Conservation (phyloP, 2,797 vertebrate species). For the Dendrocincla fuliginosa region DNA sequence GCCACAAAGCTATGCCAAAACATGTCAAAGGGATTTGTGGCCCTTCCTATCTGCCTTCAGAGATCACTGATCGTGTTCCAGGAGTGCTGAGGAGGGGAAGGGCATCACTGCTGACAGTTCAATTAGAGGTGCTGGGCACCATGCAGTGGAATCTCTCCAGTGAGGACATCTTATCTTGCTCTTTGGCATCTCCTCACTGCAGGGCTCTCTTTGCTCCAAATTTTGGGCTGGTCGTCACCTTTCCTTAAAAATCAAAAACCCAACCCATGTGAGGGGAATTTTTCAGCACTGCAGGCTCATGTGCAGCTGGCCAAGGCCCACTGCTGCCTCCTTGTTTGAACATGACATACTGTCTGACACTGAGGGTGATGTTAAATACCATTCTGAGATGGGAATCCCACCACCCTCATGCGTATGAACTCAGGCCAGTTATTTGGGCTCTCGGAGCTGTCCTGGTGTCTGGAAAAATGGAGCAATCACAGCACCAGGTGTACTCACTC, state of each 20-base stretch:
- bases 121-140: not conserved
- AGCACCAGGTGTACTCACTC: rapidly evolving
- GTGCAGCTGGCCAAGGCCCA: not conserved
- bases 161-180: not conserved
- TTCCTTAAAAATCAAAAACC: not conserved
- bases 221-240: not conserved
- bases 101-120: not conserved
- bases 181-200: not conserved
- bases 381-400: not conserved
- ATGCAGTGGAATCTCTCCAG: not conserved
- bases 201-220: not conserved
- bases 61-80: not conserved
- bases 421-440: not conserved
- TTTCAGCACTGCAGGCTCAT: not conserved
- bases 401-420: not conserved
- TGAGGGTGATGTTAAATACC: rapidly evolving
- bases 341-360: rapidly evolving
- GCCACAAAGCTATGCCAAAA: not conserved
- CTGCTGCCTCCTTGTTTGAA: not conserved
- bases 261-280: not conserved
- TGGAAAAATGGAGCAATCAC: not conserved
- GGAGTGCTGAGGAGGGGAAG: not conserved
- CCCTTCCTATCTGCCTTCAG: not conserved
- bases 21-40: not conserved
- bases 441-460: not conserved